phyloP scores from a whole-genome alignment of 2,113 vertebrate genomes.

The Thomomys bottae region DNA sequence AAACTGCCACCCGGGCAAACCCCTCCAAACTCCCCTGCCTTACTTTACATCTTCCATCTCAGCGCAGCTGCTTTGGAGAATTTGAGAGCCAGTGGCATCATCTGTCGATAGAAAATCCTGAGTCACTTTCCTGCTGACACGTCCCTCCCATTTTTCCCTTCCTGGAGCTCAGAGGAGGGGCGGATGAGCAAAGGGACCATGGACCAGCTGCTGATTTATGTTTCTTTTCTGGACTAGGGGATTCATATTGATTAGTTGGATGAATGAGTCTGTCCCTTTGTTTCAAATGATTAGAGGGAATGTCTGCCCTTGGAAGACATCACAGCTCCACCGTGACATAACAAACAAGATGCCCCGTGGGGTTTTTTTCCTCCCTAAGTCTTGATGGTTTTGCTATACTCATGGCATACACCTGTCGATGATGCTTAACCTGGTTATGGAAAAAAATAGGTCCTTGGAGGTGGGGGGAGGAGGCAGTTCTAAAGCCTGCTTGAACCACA shows the following conservation, averaged over 20 bases:
- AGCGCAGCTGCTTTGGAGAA: slow-evolving; percentile 44
- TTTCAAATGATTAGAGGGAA: slow-evolving; percentile 73
- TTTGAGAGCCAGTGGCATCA: slow-evolving; percentile 48
- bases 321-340: slow-evolving; percentile 62
- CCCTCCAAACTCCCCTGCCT: not conserved
- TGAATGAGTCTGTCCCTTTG: slow-evolving; percentile 59
- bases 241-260: slow-evolving; percentile 73
- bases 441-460: slow-evolving; percentile 44
- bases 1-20: not conserved
- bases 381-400: slow-evolving; percentile 59
- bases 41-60: slow-evolving; percentile 49
- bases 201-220: slow-evolving; percentile 72
- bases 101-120: slow-evolving; percentile 52
- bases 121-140: slow-evolving; percentile 59
- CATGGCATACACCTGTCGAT: slow-evolving; percentile 61
- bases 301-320: slow-evolving; percentile 70
- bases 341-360: slow-evolving; percentile 45
- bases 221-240: slow-evolving; percentile 63
- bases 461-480: slow-evolving; percentile 53
- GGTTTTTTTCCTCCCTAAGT: slow-evolving; percentile 44
- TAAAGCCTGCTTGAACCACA: not conserved
- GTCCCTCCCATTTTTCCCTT: not conserved
- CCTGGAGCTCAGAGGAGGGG: slow-evolving; percentile 26
- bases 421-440: slow-evolving; percentile 55
- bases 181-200: slow-evolving; percentile 59